Evolutionary conservation across 2,113 vertebrate genomes (phyloP).

Genomic region (Pristiophorus japonicus): DNA sequence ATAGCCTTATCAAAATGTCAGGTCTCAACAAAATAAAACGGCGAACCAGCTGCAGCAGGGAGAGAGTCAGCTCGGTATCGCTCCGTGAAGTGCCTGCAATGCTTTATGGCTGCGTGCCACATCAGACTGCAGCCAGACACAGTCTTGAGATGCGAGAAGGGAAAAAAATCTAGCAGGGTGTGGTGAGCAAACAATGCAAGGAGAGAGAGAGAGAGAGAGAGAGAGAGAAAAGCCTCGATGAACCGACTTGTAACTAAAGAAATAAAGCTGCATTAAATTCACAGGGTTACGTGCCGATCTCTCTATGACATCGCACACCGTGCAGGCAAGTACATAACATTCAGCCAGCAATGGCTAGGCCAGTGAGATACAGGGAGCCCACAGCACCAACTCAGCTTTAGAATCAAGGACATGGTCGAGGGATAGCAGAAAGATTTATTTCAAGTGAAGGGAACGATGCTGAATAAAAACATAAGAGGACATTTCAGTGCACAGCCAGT

Average conservation of each 20-base stretch:
- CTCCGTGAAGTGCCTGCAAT: conserved; percentile 16
- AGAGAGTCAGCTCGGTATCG: conserved; percentile 9
- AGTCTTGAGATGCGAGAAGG: conserved; percentile 9
- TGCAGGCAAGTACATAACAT: not conserved
- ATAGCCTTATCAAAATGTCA: not conserved
- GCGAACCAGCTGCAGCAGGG: conserved; percentile 18
- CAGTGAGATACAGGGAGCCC: not conserved
- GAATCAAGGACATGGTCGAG: not conserved
- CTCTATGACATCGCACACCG: not conserved
- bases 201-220: not conserved
- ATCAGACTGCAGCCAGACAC: conserved; percentile 33
- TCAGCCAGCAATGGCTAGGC: not conserved
- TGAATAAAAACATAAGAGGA: no score
- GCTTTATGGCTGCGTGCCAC: conserved; percentile 34
- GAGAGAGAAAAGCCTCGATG: not conserved
- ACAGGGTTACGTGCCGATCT: not conserved
- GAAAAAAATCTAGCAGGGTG: conserved; percentile 18
- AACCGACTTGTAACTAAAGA: not conserved
- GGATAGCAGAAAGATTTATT: not conserved
- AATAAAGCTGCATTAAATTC: not conserved
- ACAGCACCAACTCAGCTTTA: not conserved
- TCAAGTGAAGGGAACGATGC: not conserved
- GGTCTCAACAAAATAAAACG: not conserved
- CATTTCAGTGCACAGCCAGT: no score
- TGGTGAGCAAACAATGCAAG: conserved; percentile 28